phyloP scores from a whole-genome alignment of 1,140 invertebrate genomes.

The Tyrophagus putrescentiae region DNA sequence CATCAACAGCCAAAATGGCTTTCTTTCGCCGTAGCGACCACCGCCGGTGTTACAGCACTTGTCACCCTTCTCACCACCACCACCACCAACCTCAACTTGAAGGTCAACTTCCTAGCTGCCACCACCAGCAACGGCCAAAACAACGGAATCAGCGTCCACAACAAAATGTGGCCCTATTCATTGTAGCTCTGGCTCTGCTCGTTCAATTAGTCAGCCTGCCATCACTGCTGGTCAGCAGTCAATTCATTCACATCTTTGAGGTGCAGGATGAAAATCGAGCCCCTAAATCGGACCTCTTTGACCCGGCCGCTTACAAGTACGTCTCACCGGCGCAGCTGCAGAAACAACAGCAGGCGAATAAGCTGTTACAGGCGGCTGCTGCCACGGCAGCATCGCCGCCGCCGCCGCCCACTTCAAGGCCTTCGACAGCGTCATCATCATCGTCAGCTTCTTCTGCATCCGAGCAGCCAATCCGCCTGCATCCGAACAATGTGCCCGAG shows the following conservation, averaged over 20 bases:
- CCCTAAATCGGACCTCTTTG: slow-evolving; percentile 21
- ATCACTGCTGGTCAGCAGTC: slow-evolving; percentile 2
- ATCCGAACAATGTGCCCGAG: too few relatives aligned
- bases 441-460: not conserved
- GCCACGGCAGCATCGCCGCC: too few relatives aligned
- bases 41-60: too few relatives aligned
- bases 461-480: too few relatives aligned
- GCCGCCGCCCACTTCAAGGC: not conserved
- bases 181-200: not conserved
- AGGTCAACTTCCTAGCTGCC: not conserved
- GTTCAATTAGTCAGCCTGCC: not conserved
- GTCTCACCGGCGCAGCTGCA: slow-evolving; percentile 20
- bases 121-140: not conserved
- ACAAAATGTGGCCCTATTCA: not conserved
- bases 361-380: too few relatives aligned
- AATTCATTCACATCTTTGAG: slow-evolving; percentile 21
- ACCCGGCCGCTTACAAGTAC: slow-evolving; percentile 16
- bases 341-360: slow-evolving; percentile 7
- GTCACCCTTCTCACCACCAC: not conserved
- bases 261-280: slow-evolving; percentile 21
- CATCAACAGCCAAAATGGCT: too few relatives aligned
- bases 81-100: not conserved
- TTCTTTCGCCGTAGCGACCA: too few relatives aligned
- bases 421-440: not conserved
- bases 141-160: not conserved